Conservation (phyloP, 2,113 vertebrate species). For the Ploceus nigricollis region DNA sequence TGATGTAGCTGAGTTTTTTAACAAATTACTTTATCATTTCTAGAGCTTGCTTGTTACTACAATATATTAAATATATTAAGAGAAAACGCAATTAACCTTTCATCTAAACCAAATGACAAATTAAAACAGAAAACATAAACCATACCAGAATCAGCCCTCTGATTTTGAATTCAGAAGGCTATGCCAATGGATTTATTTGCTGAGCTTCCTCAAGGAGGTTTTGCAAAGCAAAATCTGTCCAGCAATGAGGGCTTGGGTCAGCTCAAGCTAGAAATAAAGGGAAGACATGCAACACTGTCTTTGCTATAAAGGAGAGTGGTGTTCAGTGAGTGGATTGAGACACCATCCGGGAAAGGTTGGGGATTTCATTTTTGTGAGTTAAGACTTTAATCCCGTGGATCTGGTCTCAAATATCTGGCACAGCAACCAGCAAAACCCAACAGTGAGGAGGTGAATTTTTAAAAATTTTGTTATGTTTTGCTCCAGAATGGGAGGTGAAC, state of each 20-base stretch:
- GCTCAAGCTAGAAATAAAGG: background rate
- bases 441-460: background rate
- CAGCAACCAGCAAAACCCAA: background rate
- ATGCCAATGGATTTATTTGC: background rate
- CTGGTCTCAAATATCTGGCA: background rate
- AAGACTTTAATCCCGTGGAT: background rate
- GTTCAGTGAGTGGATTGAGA: background rate
- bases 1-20: slow-evolving; percentile 68
- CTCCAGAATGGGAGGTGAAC: rapidly evolving
- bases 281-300: background rate
- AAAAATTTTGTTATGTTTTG: background rate
- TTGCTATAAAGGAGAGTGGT: background rate
- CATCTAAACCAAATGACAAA: slow-evolving; percentile 63
- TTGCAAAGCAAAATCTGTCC: background rate
- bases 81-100: slow-evolving; percentile 62
- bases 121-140: slow-evolving; percentile 57
- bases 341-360: rapidly evolving
- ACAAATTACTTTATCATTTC: slow-evolving; percentile 75
- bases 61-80: slow-evolving; percentile 68
- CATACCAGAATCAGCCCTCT: slow-evolving; percentile 35
- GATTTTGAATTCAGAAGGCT: slow-evolving; percentile 34
- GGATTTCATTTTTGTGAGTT: background rate
- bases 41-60: slow-evolving; percentile 59
- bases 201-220: background rate
- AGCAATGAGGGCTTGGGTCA: background rate